These are phyloP conservation scores for Phasia obesa DNA, from an alignment of 2,888 invertebrate species.

Conservation along the genomic window DNA sequence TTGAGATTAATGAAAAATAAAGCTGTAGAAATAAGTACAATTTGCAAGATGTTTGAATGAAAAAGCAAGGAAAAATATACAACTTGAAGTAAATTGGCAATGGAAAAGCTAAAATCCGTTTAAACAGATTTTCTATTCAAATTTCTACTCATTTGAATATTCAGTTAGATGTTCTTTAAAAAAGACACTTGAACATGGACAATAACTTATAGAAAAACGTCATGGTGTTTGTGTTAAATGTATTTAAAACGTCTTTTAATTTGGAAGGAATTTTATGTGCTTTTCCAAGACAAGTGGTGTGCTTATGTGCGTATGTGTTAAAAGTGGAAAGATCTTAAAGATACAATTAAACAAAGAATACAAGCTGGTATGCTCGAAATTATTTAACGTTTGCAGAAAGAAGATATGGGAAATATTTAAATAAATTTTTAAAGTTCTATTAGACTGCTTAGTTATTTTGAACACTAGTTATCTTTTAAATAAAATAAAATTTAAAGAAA, in stretches of 20 bases:
- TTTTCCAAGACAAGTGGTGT: no score
- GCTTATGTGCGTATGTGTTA: no score
- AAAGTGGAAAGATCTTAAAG: neutral
- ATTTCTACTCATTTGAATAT: conserved; percentile 58
- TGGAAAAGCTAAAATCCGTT: conserved; percentile 29
- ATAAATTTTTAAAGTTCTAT: no score
- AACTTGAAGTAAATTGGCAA: conserved; percentile 17
- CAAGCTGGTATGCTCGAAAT: no score
- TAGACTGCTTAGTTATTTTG: no score
- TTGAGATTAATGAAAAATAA: conserved; percentile 61
- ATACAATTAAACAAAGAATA: conserved; percentile 9
- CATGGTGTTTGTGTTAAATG: conserved; percentile 32
- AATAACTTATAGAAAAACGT: conserved; percentile 19
- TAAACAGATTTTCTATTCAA: conserved; percentile 22
- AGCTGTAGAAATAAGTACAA: conserved; percentile 47
- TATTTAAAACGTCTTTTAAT: neutral
- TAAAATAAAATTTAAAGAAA: no score
- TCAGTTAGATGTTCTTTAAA: conserved; percentile 19
- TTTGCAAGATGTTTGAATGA: conserved; percentile 18
- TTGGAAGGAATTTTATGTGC: neutral
- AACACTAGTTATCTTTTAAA: no score
- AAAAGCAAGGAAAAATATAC: conserved; percentile 1
- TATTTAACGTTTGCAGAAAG: no score
- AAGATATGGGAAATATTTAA: no score
- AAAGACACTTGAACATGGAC: neutral